A percentile compares a stretch with the other conserved stretches of the same genome.
phyloP scores from a whole-genome alignment of 2,113 vertebrate genomes.

The Ammodytes dubius region DNA sequence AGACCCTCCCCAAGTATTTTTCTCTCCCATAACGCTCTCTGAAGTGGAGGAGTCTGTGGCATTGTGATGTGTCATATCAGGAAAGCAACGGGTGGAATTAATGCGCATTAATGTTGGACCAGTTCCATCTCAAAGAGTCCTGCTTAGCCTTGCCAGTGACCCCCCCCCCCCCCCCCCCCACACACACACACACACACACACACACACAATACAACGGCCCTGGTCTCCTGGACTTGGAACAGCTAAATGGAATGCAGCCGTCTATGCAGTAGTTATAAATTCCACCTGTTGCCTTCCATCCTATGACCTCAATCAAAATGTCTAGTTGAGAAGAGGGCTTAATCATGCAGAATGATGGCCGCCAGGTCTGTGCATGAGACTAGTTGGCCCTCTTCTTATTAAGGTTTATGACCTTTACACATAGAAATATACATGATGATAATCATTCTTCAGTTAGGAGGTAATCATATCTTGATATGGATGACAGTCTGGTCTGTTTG shows the following conservation, averaged over 20 bases:
- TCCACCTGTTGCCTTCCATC: background rate
- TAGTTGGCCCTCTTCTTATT: background rate
- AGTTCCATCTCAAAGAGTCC: background rate
- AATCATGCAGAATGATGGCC: background rate
- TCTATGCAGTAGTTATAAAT: background rate
- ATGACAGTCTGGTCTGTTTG: background rate
- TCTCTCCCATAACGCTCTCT: background rate
- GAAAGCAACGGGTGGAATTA: slow-evolving; percentile 7
- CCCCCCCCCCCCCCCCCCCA: background rate
- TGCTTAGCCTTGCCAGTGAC: background rate
- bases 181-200: background rate
- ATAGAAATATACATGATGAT: background rate
- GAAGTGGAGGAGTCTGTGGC: background rate
- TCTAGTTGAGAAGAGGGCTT: background rate
- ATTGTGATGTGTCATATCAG: background rate
- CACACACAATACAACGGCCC: too few relatives aligned
- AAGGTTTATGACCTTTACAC: background rate
- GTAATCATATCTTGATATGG: background rate
- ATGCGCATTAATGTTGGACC: background rate
- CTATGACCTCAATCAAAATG: background rate
- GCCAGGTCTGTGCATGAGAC: background rate
- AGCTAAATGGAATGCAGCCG: background rate
- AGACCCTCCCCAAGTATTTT: background rate
- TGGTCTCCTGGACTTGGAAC: background rate
- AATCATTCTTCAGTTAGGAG: background rate